Evolutionary conservation across 1,140 invertebrate species (phyloP).

Genomic region (Drosophila kurseongensis): DNA sequence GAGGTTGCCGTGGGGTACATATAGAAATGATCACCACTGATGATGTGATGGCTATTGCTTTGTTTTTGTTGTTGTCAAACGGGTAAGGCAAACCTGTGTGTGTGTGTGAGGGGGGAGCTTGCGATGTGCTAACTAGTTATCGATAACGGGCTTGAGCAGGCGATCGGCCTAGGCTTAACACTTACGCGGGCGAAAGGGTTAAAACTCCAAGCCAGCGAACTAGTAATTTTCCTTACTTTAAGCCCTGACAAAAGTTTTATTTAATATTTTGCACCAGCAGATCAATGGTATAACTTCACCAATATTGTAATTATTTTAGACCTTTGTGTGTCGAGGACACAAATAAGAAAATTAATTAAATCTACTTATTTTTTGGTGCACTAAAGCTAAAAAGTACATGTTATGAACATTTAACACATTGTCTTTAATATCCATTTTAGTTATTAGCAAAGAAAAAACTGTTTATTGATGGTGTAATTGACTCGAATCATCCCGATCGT

Average conservation of each 20-base stretch:
- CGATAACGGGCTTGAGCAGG: conserved; percentile 62
- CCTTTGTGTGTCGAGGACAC: too few species aligned
- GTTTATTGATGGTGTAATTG: conserved; percentile 20
- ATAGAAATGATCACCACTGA: conserved; percentile 29
- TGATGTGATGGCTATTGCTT: conserved; percentile 66
- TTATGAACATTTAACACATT: not conserved
- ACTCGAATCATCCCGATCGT: conserved; percentile 8
- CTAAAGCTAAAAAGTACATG: too few species aligned
- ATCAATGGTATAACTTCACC: too few species aligned
- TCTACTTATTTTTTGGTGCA: too few species aligned
- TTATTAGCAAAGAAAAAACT: conserved; percentile 15
- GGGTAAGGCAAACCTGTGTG: conserved; percentile 9
- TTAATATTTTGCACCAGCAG: too few species aligned
- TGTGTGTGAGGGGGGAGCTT: conserved; percentile 30
- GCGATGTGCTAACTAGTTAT: conserved; percentile 58
- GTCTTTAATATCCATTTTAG: conserved; percentile 3
- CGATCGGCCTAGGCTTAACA: conserved; percentile 33
- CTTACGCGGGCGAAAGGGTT: not conserved
- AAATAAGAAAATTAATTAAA: too few species aligned
- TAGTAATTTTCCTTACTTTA: too few species aligned
- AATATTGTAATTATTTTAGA: too few species aligned
- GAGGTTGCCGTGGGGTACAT: conserved; percentile 17
- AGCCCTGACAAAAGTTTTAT: too few species aligned
- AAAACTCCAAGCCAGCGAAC: not conserved
- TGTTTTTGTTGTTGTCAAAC: conserved; percentile 53